Base-by-base conservation (phyloP, 2,113 vertebrate species). In the Tupaia tana region DNA sequence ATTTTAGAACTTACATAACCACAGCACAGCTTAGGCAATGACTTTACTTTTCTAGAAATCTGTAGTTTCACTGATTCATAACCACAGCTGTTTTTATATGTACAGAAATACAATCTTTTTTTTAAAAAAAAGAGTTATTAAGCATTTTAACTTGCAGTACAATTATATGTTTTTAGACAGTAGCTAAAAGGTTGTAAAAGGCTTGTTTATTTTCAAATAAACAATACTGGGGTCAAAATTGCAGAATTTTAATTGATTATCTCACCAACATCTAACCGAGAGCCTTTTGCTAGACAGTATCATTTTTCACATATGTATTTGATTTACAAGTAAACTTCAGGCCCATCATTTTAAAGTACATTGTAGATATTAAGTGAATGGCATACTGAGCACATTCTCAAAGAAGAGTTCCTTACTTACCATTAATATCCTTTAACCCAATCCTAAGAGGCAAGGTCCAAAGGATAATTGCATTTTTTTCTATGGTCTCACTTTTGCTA, bases 291-390 rank as follows among this genome's bases (percentile, higher is more conserved):
- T 58, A 59, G 19, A 56, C 5, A 24, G n/a, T 29, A 13, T 59
- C 64, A 54, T 86, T 59, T 58, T 63, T 73, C 34, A 69, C 20
- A 29, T 13, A 74, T 69, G 86, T 77, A n/a, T 66, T 52, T 89
- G 20, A 74, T 78, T 90, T 94, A n/a, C 82, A 92, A 90, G 31
- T 69, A 83, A 90, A 63, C 63, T 74, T 89, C 15, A 79, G 59
- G 27, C 14, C 86, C 27, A 61, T 69, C 66, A 73, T n/a, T 94
- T 87, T 64, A 84, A 61, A 43, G 27, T n/a, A 16, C 19, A 79
- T 71, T 73, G 11, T 13, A 82, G 29, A 16, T 71, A 70, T 70
- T 88, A 80, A 87, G 31, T 54, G 11, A 89, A 69, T 14, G 13
- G 12, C 5, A 66, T 15, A 59, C 15, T 11, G 91, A 84, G n/a